Percentiles rank a stretch among this genome's conserved stretches.
These are phyloP conservation scores for Diaphora mendica DNA, from an alignment of 2,888 invertebrate species.

Conservation along the genomic window DNA sequence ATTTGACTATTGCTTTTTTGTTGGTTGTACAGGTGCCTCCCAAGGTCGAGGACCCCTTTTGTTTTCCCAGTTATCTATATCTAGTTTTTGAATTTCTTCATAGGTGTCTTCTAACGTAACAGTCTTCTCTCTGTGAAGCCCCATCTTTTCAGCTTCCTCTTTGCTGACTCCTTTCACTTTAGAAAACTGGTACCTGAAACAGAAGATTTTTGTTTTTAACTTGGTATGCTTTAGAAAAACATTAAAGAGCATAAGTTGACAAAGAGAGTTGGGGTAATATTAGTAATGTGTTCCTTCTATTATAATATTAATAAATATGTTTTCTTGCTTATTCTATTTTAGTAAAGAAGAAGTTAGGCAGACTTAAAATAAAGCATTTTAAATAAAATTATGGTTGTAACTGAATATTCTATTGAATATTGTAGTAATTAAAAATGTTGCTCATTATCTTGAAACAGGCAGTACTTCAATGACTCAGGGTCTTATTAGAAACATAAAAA, in stretches of 20 bases:
- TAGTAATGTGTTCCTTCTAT: too few species aligned
- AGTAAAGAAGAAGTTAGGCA: too few species aligned
- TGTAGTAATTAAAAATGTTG: too few species aligned
- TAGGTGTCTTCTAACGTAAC: constrained; percentile 91
- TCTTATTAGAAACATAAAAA: too few species aligned
- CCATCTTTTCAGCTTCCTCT: constrained; percentile 89
- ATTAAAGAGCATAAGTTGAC: background rate
- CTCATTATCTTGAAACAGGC: too few species aligned
- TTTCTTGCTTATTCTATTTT: too few species aligned
- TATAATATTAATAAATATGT: too few species aligned
- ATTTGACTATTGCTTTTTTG: constrained; percentile 46
- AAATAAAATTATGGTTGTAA: too few species aligned
- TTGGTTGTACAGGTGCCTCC: constrained; percentile 86
- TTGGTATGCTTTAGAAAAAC: background rate
- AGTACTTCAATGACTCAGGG: too few species aligned
- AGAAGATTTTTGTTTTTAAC: background rate
- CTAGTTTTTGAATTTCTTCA: constrained; percentile 90
- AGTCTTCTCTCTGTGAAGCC: constrained; percentile 89
- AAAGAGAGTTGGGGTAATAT: background rate
- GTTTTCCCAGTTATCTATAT: constrained; percentile 95
- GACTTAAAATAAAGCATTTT: too few species aligned
- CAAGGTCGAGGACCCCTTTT: constrained; percentile 94
- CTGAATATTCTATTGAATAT: background rate
- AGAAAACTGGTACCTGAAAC: constrained; percentile 86
- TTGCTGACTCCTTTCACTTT: constrained; percentile 85